Percentiles rank a stretch among this genome's conserved stretches.
phyloP scores from a whole-genome alignment of 2,797 vertebrate genomes.

The Odontamblyopus rebecca region DNA sequence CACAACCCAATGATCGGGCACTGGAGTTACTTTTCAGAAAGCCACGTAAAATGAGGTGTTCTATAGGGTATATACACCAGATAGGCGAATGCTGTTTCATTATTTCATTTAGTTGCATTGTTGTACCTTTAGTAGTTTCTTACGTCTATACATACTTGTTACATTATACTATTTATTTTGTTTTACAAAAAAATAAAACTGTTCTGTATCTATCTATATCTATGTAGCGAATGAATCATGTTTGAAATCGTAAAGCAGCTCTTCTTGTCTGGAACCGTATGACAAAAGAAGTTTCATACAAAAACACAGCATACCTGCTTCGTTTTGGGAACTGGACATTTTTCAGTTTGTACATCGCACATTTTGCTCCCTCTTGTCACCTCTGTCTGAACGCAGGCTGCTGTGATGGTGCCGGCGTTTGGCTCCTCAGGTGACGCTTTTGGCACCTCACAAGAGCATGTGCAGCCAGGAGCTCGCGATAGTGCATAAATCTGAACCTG shows the following conservation, averaged over 20 bases:
- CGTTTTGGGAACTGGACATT: neutral
- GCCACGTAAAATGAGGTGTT: too few relatives aligned
- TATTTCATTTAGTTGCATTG: too few relatives aligned
- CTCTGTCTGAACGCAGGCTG: neutral
- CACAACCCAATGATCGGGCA: too few relatives aligned
- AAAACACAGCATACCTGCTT: neutral
- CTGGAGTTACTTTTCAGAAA: too few relatives aligned
- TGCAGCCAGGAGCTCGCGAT: slow-evolving; percentile 12
- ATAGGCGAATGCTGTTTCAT: too few relatives aligned
- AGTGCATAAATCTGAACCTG: slow-evolving; percentile 5
- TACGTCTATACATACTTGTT: too few relatives aligned
- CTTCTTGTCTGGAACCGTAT: neutral
- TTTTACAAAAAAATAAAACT: too few relatives aligned
- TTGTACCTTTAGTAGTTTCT: too few relatives aligned
- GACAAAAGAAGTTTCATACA: neutral
- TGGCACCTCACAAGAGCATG: slow-evolving; percentile 16
- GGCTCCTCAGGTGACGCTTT: slow-evolving; percentile 9
- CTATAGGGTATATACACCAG: too few relatives aligned
- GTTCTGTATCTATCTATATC: too few relatives aligned
- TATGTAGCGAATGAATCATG: too few relatives aligned
- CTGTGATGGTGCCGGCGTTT: neutral
- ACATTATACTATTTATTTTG: too few relatives aligned
- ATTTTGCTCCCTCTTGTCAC: neutral
- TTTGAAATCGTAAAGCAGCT: neutral
- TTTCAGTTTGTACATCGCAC: neutral